These are phyloP conservation scores for Zaprionus inermis DNA, from an alignment of 1,140 invertebrate species.

Conservation along the genomic window DNA sequence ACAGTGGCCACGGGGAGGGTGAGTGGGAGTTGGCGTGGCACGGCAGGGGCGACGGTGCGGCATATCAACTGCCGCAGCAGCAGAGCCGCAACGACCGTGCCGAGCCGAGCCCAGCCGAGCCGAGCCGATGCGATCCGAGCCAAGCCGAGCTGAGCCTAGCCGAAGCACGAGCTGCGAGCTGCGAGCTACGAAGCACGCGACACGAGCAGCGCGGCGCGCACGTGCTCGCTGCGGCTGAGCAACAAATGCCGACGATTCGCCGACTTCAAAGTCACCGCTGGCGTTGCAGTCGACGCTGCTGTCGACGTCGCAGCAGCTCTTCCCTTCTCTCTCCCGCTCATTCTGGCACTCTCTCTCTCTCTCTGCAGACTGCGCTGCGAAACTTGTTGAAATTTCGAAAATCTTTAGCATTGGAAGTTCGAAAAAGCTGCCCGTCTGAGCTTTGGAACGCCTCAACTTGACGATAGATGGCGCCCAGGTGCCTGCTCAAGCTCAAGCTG, in stretches of 20 bases:
- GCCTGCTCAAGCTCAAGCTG: neutral
- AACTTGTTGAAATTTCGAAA: constrained; percentile 81
- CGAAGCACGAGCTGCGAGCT: neutral
- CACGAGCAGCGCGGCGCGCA: constrained; percentile 46
- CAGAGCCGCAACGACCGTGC: constrained; percentile 19
- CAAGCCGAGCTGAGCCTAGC: too few relatives aligned
- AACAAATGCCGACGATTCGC: constrained; percentile 66
- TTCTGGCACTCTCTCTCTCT: too few relatives aligned
- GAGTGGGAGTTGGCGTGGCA: neutral
- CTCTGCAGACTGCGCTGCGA: constrained; percentile 24
- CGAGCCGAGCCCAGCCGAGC: constrained; percentile 2
- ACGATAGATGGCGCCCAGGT: neutral
- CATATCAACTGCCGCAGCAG: constrained; percentile 31
- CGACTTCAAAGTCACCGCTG: constrained; percentile 19
- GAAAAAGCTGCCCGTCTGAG: constrained; percentile 37
- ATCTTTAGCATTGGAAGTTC: constrained; percentile 59
- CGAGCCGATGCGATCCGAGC: constrained; percentile 11
- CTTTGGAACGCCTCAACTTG: neutral
- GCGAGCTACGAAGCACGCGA: too few relatives aligned
- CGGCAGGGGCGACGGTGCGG: neutral
- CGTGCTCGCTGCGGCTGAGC: constrained; percentile 64
- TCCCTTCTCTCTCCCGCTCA: too few relatives aligned
- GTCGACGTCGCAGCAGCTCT: constrained; percentile 28
- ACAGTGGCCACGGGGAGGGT: neutral
- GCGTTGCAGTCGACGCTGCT: constrained; percentile 11